These are phyloP conservation scores for Labia minor DNA, from an alignment of 2,888 invertebrate species.

Conservation along the genomic window DNA sequence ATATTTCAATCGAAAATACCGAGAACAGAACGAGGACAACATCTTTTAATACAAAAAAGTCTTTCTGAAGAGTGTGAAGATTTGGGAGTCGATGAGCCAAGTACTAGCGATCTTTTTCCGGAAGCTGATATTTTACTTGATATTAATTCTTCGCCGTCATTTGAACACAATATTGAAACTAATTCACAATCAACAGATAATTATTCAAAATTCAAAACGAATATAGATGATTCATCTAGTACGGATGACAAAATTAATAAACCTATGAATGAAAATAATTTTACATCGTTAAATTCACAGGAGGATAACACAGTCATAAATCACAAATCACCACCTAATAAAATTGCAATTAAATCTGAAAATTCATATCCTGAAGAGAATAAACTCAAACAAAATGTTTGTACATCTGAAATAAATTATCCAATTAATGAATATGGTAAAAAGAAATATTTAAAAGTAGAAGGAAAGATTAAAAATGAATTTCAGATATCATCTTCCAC, in stretches of 20 bases:
- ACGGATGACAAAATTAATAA: conserved; percentile 30
- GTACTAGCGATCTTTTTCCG: conserved; percentile 67
- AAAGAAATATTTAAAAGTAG: neutral
- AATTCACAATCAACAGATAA: conserved; percentile 32
- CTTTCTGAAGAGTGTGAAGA: conserved; percentile 69
- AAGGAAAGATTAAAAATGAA: neutral
- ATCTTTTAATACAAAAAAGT: conserved; percentile 53
- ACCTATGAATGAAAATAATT: conserved; percentile 31
- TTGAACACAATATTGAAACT: conserved; percentile 46
- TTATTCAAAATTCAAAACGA: conserved; percentile 30
- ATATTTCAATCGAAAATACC: neutral
- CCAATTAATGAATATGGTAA: too few relatives aligned
- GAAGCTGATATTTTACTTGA: conserved; percentile 64
- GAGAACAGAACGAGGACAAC: neutral
- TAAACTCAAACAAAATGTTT: neutral
- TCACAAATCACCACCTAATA: conserved; percentile 33
- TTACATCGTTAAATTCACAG: conserved; percentile 31
- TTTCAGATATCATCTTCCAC: neutral
- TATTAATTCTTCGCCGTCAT: conserved; percentile 53
- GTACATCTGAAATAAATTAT: neutral
- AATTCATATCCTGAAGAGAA: neutral
- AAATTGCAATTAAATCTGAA: neutral
- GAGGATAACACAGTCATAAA: conserved; percentile 34
- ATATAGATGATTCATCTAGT: conserved; percentile 36
- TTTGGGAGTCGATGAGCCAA: conserved; percentile 65